Conservation (phyloP, 2,797 vertebrate genomes). For the Xenops minutus region DNA sequence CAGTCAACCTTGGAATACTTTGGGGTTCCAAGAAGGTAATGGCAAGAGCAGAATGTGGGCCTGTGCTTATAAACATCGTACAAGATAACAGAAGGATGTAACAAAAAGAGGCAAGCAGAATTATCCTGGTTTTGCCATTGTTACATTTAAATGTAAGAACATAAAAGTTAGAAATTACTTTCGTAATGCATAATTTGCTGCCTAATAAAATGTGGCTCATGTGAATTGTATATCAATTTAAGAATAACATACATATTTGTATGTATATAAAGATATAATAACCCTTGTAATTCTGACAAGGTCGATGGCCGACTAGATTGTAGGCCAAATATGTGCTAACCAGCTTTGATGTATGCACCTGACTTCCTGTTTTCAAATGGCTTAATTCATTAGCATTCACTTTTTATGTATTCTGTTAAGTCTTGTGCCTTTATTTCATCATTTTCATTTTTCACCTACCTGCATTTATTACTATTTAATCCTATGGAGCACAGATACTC, state of each 20-base stretch:
- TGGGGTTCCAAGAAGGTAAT: neutral
- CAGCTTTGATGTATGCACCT: neutral
- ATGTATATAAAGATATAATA: neutral
- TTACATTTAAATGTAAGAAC: neutral
- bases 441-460: neutral
- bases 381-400: neutral
- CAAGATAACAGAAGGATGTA: neutral
- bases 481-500: neutral
- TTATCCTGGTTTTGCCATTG: neutral
- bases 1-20: neutral
- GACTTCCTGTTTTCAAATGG: neutral
- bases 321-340: neutral
- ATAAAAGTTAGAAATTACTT: neutral
- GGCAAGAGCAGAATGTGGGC: neutral
- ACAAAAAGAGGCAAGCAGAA: neutral
- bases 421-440: neutral
- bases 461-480: neutral
- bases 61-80: neutral
- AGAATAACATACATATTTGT: neutral
- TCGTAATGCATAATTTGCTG: neutral
- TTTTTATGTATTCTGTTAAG: neutral
- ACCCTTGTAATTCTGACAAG: neutral
- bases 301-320: neutral
- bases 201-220: neutral
- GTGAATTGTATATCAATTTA: neutral